Base-by-base conservation (phyloP, 2,888 invertebrate species). In the Neocrepidodera transversa region DNA sequence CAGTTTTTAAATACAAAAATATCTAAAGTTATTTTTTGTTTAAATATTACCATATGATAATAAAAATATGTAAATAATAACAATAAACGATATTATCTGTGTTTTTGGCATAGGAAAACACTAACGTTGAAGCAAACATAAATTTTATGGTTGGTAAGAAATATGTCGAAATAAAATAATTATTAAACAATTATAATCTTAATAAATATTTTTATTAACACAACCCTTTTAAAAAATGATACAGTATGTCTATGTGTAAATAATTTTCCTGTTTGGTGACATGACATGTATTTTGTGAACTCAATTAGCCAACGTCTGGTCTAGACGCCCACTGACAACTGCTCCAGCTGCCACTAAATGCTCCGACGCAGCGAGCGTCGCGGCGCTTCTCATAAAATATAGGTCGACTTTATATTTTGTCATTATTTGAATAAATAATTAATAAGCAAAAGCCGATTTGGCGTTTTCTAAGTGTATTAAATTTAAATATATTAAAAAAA, bases 21-120 rank as follows among this genome's bases (percentile, higher is more conserved):
- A 43, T 43, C 43, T n/a, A 23, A 43, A 43, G 13, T 43, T 23
- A 43, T 23, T 43, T n/a, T 11, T 43, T 43, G 23, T 43, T 43
- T 43, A 23, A 43, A 43, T 43, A 43, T 30, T 30, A 30, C n/a
- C 30, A 43, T 16, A 43, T 23, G 43, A 43, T 43, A 43, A 43
- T 20, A 13, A 43, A 43, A 43, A 43, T 43, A 23, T 43, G 43
- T 43, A 43, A 43, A 43, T 43, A 43, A 43, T 43, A 43, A 35
- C 35, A 35, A 43, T 43, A 43, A 43, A 43, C 23, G 11, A 43
- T 18, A 40, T 43, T 23, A 43, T 43, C n/a, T 43, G 16, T 40
- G 18, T 42, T 42, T 42, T 43, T 13, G 35, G 35, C 14, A 35
- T 35, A 13, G 35, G 35, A 35, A 35, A 35, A 35, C 13, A 35